Conservation (phyloP, 2,113 vertebrate species). For the Puntigrus tetrazona region DNA sequence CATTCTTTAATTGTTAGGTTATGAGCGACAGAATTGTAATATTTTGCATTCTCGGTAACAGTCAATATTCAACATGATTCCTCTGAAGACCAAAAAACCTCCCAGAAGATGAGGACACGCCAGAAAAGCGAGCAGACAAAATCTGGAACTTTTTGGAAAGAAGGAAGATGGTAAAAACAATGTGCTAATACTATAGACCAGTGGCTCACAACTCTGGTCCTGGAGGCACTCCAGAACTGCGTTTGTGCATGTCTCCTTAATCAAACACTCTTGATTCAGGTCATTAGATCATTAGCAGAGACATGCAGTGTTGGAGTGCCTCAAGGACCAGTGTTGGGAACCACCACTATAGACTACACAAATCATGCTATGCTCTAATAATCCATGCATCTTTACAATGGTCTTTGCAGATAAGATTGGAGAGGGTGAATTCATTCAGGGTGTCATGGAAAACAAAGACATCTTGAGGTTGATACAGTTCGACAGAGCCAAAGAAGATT, state of each 20-base stretch:
- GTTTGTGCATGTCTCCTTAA: no score
- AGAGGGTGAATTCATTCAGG: conserved; percentile 87
- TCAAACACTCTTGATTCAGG: no score
- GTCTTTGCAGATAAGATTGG: conserved; percentile 82
- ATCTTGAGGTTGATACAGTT: conserved; percentile 89
- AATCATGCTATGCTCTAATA: neutral
- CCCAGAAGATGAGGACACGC: conserved; percentile 83
- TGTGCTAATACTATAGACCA: neutral
- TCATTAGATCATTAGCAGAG: no score
- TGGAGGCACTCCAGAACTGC: no score
- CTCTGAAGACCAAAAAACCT: conserved; percentile 77
- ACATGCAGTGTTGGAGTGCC: no score
- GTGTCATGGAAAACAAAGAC: conserved; percentile 86
- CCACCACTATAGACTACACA: neutral
- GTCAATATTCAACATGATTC: conserved; percentile 93
- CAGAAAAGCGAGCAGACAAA: conserved; percentile 84
- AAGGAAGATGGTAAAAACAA: conserved; percentile 82
- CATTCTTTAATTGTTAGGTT: neutral
- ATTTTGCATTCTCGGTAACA: conserved; percentile 56
- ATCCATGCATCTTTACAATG: conserved; percentile 8
- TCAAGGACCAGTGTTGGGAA: no score
- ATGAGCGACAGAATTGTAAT: conserved; percentile 5
- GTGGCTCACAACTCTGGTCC: no score
- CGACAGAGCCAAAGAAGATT: conserved; percentile 84
- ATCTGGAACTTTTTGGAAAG: conserved; percentile 88